These are phyloP conservation scores for Sebastes itinus DNA, from an alignment of 2,797 vertebrate genomes.

Conservation along the genomic window DNA sequence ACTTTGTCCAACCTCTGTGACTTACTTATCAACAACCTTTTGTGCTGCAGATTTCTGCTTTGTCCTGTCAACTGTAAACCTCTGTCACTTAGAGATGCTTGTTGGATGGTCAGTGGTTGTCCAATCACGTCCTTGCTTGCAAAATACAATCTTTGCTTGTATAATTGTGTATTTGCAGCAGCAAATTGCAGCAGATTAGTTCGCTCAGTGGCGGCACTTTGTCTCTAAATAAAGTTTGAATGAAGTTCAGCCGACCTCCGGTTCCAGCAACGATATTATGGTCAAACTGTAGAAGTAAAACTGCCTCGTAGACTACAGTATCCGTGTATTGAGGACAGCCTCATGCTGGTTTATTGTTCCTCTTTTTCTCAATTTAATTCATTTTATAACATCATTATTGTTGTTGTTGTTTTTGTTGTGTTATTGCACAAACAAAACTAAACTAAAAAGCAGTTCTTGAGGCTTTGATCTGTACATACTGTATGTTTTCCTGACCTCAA, in stretches of 20 bases:
- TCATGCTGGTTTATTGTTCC: not conserved
- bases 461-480: not conserved
- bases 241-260: conserved; percentile 15
- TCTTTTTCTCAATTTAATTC: not conserved
- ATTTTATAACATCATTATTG: not conserved
- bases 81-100: not conserved
- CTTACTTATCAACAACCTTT: not conserved
- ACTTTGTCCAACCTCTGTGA: too few relatives aligned
- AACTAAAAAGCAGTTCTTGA: not conserved
- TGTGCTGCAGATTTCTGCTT: not conserved
- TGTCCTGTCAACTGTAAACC: not conserved
- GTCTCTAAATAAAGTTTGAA: conserved; percentile 2
- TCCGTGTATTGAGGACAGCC: not conserved
- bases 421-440: not conserved
- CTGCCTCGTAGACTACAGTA: not conserved
- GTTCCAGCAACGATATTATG: not conserved
- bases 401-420: conserved; percentile 4
- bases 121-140: not conserved
- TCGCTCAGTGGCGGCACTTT: not conserved
- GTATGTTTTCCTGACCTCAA: not conserved
- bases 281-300: not conserved
- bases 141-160: not conserved
- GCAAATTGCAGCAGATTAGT: not conserved
- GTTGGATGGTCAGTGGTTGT: not conserved
- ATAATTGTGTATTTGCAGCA: not conserved